Evolutionary conservation across 1,140 invertebrate genomes (phyloP).

Genomic region (Drosophila nikananu): DNA sequence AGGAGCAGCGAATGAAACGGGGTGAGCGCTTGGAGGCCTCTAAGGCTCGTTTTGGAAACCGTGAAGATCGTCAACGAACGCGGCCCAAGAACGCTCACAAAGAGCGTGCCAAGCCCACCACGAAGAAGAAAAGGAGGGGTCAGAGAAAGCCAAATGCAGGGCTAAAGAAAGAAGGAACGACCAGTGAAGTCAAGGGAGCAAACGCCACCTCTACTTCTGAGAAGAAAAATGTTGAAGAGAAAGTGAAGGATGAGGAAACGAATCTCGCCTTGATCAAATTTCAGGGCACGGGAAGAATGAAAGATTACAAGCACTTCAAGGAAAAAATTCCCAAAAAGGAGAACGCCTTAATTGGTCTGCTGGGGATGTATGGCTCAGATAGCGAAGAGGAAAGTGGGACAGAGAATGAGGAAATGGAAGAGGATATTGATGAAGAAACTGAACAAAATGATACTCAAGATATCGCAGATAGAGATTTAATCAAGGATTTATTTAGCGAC

Average conservation of each 20-base stretch:
- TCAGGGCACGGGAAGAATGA: constrained; percentile 57
- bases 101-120: constrained; percentile 8
- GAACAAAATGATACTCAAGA: too few species aligned
- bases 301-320: constrained; percentile 66
- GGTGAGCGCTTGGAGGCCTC: constrained; percentile 88
- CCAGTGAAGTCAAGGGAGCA: background rate
- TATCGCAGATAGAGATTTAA: background rate
- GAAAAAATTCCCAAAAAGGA: constrained; percentile 8
- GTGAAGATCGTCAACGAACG: constrained; percentile 65
- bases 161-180: background rate
- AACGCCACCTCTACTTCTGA: background rate
- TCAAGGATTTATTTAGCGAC: background rate
- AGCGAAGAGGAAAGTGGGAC: constrained; percentile 58
- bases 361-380: constrained; percentile 79
- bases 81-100: constrained; percentile 4
- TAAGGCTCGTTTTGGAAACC: constrained; percentile 85
- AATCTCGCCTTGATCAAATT: constrained; percentile 38
- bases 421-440: background rate
- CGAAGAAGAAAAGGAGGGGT: constrained; percentile 1
- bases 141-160: background rate
- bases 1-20: constrained; percentile 89
- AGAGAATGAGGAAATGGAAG: constrained; percentile 12
- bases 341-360: constrained; percentile 58
- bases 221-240: background rate
- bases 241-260: background rate